Percentiles rank a stretch among this genome's conserved stretches.
phyloP scores from a whole-genome alignment of 2,113 vertebrate species.

The Pterophyllum scalare region DNA sequence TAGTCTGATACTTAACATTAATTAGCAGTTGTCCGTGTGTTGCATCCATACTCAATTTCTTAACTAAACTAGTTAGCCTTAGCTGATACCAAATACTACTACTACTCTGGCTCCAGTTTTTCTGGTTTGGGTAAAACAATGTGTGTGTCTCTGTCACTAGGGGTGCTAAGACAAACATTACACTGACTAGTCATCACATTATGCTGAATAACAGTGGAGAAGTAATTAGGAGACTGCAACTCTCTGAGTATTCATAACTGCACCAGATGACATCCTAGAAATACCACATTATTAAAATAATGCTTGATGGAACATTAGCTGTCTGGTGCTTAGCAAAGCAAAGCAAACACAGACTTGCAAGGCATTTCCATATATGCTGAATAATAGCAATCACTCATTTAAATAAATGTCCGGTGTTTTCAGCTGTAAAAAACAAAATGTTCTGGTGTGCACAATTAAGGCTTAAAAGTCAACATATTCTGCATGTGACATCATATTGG shows the following conservation, averaged over 20 bases:
- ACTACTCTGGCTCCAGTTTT: background rate
- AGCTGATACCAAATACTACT: background rate
- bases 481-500: background rate
- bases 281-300: background rate
- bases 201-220: too few relatives aligned
- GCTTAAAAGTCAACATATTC: background rate
- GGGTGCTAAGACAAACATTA: background rate
- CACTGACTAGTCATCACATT: background rate
- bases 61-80: too few relatives aligned
- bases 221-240: background rate
- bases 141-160: rapidly evolving
- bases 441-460: background rate
- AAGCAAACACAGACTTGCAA: too few relatives aligned
- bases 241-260: background rate
- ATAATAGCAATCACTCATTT: too few relatives aligned
- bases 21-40: too few relatives aligned
- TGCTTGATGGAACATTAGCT: background rate
- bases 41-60: too few relatives aligned
- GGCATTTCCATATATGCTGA: background rate
- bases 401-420: background rate
- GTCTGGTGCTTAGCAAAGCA: background rate
- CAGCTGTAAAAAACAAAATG: background rate
- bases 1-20: too few relatives aligned
- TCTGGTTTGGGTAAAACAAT: background rate
- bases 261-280: background rate